Percentiles rank a stretch among this genome's conserved stretches.
phyloP scores from a whole-genome alignment of 2,888 invertebrate genomes.

The Melinaea marsaeus region DNA sequence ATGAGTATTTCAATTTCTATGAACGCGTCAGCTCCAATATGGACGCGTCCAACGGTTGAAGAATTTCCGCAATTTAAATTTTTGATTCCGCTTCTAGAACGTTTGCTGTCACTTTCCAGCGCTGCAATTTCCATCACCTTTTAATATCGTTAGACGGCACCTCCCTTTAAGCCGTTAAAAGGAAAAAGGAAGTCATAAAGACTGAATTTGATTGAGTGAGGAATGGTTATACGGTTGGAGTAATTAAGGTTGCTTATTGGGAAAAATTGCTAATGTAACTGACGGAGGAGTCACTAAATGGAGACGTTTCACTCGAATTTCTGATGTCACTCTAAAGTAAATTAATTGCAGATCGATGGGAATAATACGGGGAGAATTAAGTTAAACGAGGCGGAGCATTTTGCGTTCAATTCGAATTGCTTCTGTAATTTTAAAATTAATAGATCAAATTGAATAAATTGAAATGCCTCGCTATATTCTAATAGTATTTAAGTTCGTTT shows the following conservation, averaged over 20 bases:
- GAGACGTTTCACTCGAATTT: conserved; percentile 38
- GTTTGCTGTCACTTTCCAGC: conserved; percentile 48
- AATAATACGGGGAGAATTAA: conserved; percentile 27
- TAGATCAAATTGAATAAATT: not conserved
- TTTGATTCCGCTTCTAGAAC: conserved; percentile 59
- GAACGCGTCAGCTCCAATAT: conserved; percentile 51
- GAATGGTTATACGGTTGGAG: conserved; percentile 49
- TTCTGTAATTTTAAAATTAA: not conserved
- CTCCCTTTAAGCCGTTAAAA: conserved; percentile 47
- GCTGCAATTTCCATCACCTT: conserved; percentile 52
- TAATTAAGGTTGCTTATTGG: conserved; percentile 55
- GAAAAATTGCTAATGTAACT: conserved; percentile 60
- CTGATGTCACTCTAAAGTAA: conserved; percentile 40
- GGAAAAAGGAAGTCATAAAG: conserved; percentile 52
- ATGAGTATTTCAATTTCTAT: conserved; percentile 35
- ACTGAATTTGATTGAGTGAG: conserved; percentile 56
- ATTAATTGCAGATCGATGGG: conserved; percentile 50
- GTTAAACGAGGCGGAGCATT: conserved; percentile 31
- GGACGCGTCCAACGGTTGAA: conserved; percentile 54
- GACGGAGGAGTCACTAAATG: conserved; percentile 41
- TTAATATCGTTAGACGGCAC: conserved; percentile 56
- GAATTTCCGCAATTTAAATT: conserved; percentile 68
- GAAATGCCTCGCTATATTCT: no score
- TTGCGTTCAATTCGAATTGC: not conserved
- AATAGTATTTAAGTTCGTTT: no score